Base-by-base conservation (phyloP, 1,140 invertebrate species). In the Oreohelix idahoensis region DNA sequence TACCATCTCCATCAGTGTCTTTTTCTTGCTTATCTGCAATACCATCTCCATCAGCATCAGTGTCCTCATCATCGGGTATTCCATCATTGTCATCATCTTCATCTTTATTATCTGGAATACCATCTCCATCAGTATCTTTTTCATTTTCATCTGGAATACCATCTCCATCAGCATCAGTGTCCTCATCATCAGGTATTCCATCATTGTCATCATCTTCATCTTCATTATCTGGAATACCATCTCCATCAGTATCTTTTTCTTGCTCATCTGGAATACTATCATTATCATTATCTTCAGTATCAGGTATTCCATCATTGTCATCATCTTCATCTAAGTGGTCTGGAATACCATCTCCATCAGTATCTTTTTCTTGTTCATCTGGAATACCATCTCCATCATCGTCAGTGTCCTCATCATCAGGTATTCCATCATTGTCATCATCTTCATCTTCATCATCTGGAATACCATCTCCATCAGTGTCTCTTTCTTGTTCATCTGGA, bases 301-400 rank as follows among this genome's bases (percentile, higher is more conserved):
- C 90, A 20, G 89, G 90, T 49, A 92, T 89, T 15, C 90, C 91
- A 85, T 92, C 91, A 51, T 83, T 84, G 85, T 91, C 89, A 77
- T 85, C 86, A 76, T 76, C 74, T 15, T 76, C 45, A 76, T 76
- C 74, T 51, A 45, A 49, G 26, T 29, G 38, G n/a, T 75, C 45
- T 20, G 74, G 74, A 76, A 76, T 76, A 76, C 74, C 74, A 76
- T 76, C 74, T 15, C 42, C 42, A 51, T 76, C 74, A 51, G 38
- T 32, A n/a, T 66, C 74, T 81, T 91, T 88, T 83, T 89, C 83
- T 78, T 88, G 53, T 49, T 87, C 58, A 79, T 89, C 89, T 8
- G 90, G 90, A 71, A 91, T 86, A 29, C 88, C 89, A 79, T 90
- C 89, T 23, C 87, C 87, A 87, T 90, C 90, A 17, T 77, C 83